These are phyloP conservation scores for Ylistrum balloti DNA, from an alignment of 1,140 invertebrate genomes.

Conservation along the genomic window DNA sequence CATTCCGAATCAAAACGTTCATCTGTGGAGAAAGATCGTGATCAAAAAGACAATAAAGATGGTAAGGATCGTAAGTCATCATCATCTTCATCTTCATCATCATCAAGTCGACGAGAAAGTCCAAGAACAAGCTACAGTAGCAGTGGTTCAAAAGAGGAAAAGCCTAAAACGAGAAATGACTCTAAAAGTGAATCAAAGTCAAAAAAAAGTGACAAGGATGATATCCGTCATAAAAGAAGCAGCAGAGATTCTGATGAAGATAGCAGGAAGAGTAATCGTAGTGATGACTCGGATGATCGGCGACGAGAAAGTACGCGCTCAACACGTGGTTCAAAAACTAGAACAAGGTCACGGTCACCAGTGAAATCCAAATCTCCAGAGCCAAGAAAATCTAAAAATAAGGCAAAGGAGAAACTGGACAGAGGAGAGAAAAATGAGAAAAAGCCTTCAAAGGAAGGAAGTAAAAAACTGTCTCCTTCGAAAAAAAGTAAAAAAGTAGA, in stretches of 20 bases:
- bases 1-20: slow-evolving; percentile 34
- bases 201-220: slow-evolving; percentile 48
- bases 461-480: neutral
- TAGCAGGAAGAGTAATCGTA: slow-evolving; percentile 8
- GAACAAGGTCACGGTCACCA: slow-evolving; percentile 57
- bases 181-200: slow-evolving; percentile 41
- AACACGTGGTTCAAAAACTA: slow-evolving; percentile 47
- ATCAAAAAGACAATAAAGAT: slow-evolving; percentile 10
- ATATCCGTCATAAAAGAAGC: slow-evolving; percentile 49
- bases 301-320: neutral
- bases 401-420: neutral
- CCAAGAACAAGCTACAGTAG: neutral
- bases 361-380: neutral
- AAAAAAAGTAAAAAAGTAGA: slow-evolving; percentile 41
- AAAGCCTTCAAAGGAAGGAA: slow-evolving; percentile 50
- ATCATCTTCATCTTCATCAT: too few species aligned
- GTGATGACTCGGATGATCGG: neutral
- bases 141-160: slow-evolving; percentile 43
- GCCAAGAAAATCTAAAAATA: neutral
- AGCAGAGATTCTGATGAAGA: slow-evolving; percentile 45
- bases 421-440: slow-evolving; percentile 2
- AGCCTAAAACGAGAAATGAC: slow-evolving; percentile 51
- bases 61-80: neutral
- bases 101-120: slow-evolving; percentile 6
- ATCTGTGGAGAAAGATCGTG: slow-evolving; percentile 41